Evolutionary conservation across 2,113 vertebrate genomes (phyloP).

Genomic region (Ploceus nigricollis): DNA sequence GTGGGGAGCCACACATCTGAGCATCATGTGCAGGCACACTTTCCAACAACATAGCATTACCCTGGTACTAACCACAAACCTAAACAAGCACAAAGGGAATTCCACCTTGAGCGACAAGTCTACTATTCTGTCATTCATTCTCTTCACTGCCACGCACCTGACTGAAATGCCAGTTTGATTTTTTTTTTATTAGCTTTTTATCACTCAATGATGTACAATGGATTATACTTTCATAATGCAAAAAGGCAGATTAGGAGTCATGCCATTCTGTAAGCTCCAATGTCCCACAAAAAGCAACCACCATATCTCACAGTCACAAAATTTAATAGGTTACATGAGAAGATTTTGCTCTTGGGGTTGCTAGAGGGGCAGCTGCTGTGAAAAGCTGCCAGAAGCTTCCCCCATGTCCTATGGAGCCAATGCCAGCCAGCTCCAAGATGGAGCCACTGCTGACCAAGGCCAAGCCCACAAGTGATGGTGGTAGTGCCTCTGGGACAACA

Average conservation of each 20-base stretch:
- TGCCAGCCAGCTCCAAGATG: background rate
- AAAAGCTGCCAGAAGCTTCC: background rate
- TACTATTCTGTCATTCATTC: background rate
- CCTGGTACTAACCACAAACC: background rate
- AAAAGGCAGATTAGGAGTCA: background rate
- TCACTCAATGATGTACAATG: background rate
- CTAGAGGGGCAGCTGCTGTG: background rate
- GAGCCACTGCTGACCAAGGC: accelerated
- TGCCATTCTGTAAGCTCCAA: background rate
- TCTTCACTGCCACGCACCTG: background rate
- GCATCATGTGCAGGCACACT: background rate
- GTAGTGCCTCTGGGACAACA: too few relatives aligned
- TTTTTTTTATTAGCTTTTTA: background rate
- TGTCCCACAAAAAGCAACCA: background rate
- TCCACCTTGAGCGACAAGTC: background rate
- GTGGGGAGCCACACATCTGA: background rate
- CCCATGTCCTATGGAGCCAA: background rate
- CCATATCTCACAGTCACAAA: background rate
- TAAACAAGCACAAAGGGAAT: background rate
- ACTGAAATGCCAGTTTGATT: background rate
- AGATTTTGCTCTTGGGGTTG: background rate
- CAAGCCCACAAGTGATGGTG: accelerated
- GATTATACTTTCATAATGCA: background rate
- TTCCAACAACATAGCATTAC: background rate
- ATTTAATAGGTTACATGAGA: background rate